Evolutionary conservation across 2,113 vertebrate species (phyloP), one percentile per base, ranked within the genome.

Genomic region (Boulengeromyrus knoepffleri): DNA sequence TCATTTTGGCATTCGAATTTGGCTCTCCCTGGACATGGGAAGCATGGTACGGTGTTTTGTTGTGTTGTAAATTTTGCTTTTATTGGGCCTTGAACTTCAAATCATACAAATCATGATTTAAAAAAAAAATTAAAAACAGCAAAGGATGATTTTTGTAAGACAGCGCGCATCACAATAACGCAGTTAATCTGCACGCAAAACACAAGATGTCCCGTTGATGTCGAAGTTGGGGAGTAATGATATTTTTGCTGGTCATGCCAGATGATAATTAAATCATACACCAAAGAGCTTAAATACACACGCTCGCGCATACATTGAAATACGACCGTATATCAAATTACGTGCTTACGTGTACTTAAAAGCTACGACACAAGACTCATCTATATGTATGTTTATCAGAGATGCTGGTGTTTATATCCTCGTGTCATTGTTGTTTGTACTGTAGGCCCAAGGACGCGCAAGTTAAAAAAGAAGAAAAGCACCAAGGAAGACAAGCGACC

Each of bases 401-500:
- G 87, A 90, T 88, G 87, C 88, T 91, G 93, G 93, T 93, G 94
- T 95, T 95, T 94, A 95, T 92, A 92, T 94, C 87, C 93, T 92
- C 91, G 91, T 96, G 58, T 95, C 89, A 95, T 94, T 96, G 95
- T 94, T 96, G 95, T 96, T 94, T 95, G 93, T 93, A 96, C 94
- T 94, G 95, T 96, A 99, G 98, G 98, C 95, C 98, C 98, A 90
- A 97, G 98, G 96, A 99, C 98, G 95, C 96, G 98, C 91, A 99
- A 99, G 95, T 96, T 98, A 95, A 99, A 99, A 95, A 98, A 98
- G 97, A 98, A 98, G 96, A 98, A 98, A 95, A 97, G 92, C 94
- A 96, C 95, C 92, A 97, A 97, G 94, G 97, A 98, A 94, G 97
- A 98, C 95, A 98, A 98, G 95, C 94, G 97, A 94, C 97, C 97